These are phyloP conservation scores for Mesoligia furuncula DNA, from an alignment of 2,888 invertebrate genomes.

Conservation along the genomic window DNA sequence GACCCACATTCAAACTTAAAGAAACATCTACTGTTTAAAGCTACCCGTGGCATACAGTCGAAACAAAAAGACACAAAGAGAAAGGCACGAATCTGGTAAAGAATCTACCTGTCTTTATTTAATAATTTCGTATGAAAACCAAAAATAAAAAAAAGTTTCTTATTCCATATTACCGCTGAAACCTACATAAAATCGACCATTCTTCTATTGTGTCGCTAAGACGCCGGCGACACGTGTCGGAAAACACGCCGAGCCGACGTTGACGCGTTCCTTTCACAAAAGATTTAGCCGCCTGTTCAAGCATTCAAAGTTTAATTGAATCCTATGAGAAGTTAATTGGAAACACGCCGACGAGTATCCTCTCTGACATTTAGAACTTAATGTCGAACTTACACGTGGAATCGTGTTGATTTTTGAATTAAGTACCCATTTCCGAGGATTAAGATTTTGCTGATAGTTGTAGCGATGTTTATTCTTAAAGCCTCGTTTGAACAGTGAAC, in stretches of 20 bases:
- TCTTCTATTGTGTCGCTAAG: constrained; percentile 21
- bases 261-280: constrained; percentile 42
- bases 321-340: constrained; percentile 54
- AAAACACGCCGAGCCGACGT: constrained; percentile 3
- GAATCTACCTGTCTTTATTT: too few species aligned
- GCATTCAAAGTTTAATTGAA: constrained; percentile 62
- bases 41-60: too few species aligned
- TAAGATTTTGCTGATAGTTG: constrained; percentile 6
- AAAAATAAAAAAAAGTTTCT: background rate
- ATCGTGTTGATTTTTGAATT: constrained; percentile 31
- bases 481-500: background rate
- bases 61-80: too few species aligned
- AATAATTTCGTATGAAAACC: background rate
- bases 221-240: constrained; percentile 32
- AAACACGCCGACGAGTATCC: constrained; percentile 31
- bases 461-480: constrained; percentile 2
- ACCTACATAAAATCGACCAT: constrained; percentile 6
- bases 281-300: constrained; percentile 44
- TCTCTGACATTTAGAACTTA: constrained; percentile 45
- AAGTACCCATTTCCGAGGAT: background rate
- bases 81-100: too few species aligned
- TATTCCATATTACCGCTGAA: background rate
- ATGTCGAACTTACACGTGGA: constrained; percentile 21
- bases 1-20: too few species aligned
- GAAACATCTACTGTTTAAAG: too few species aligned